These are phyloP conservation scores for Nowickia ferox DNA, from an alignment of 2,888 invertebrate species.

Conservation along the genomic window DNA sequence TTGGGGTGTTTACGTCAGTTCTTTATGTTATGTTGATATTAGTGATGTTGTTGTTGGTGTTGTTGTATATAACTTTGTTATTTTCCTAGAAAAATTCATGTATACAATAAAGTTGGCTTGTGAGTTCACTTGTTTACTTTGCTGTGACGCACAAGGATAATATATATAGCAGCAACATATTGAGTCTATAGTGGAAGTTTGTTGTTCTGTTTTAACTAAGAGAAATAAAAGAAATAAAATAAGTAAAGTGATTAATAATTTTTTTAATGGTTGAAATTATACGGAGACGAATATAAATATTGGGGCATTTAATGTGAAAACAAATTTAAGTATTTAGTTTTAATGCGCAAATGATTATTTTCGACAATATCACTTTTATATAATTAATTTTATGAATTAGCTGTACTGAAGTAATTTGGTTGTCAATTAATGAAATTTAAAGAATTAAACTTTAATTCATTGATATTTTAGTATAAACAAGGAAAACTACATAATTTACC, in stretches of 20 bases:
- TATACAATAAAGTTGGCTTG: constrained; percentile 11
- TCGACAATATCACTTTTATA: too few species aligned
- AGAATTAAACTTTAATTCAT: too few species aligned
- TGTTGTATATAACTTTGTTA: constrained; percentile 10
- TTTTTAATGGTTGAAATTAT: not conserved
- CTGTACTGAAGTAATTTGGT: too few species aligned
- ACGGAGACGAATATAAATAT: not conserved
- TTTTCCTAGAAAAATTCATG: constrained; percentile 21
- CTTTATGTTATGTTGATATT: not conserved
- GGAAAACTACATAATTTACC: too few species aligned
- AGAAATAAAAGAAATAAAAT: constrained; percentile 39
- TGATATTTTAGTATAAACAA: too few species aligned
- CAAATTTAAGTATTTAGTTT: not conserved
- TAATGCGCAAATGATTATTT: not conserved
- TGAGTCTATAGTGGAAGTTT: constrained; percentile 63
- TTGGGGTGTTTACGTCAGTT: constrained; percentile 36
- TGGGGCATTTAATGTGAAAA: not conserved
- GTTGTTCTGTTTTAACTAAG: constrained; percentile 38
- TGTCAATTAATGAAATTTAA: too few species aligned
- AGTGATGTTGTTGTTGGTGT: constrained; percentile 37
- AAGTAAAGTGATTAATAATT: constrained; percentile 5
- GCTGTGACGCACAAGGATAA: constrained; percentile 35
- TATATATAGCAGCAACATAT: constrained; percentile 40
- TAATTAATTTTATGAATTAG: too few species aligned
- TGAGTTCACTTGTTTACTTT: constrained; percentile 33